phyloP scores from a whole-genome alignment of 1,140 invertebrate species.

The Eumeta japonica region DNA sequence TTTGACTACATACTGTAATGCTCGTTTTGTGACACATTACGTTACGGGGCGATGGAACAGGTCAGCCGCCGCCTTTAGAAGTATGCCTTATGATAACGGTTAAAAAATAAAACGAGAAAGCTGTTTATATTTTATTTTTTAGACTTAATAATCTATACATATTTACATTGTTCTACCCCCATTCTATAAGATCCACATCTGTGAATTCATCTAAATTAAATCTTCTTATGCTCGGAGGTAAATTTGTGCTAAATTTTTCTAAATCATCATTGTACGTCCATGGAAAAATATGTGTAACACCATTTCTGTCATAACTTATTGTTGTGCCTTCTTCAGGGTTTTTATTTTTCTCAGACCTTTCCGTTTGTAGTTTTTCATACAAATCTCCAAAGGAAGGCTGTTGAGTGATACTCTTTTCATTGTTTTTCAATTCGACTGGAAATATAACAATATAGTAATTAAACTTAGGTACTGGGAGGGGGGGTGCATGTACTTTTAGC shows the following conservation, averaged over 20 bases:
- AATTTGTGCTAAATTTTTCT: conserved; percentile 42
- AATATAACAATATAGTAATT: too few species aligned
- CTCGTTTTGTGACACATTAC: too few species aligned
- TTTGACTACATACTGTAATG: too few species aligned
- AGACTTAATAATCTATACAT: too few species aligned
- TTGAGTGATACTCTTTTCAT: conserved; percentile 4
- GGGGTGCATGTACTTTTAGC: too few species aligned
- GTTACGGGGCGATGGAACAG: too few species aligned
- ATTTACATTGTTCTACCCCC: conserved; percentile 57
- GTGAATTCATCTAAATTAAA: conserved; percentile 55
- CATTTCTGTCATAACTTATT: conserved; percentile 35
- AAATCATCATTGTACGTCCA: conserved; percentile 59
- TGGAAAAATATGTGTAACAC: conserved; percentile 38
- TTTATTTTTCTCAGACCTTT: conserved; percentile 20
- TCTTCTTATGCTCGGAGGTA: conserved; percentile 63
- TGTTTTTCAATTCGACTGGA: too few species aligned
- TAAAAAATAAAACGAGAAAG: too few species aligned
- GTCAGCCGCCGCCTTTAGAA: too few species aligned
- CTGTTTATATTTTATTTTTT: too few species aligned
- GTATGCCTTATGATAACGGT: too few species aligned
- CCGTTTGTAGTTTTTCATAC: conserved; percentile 43
- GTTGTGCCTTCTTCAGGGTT: conserved; percentile 19
- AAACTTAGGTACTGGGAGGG: too few species aligned
- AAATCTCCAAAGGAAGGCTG: conserved; percentile 48
- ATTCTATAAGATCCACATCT: conserved; percentile 51